Conservation (phyloP, 2,888 invertebrate genomes). For the Atrina japonica region DNA sequence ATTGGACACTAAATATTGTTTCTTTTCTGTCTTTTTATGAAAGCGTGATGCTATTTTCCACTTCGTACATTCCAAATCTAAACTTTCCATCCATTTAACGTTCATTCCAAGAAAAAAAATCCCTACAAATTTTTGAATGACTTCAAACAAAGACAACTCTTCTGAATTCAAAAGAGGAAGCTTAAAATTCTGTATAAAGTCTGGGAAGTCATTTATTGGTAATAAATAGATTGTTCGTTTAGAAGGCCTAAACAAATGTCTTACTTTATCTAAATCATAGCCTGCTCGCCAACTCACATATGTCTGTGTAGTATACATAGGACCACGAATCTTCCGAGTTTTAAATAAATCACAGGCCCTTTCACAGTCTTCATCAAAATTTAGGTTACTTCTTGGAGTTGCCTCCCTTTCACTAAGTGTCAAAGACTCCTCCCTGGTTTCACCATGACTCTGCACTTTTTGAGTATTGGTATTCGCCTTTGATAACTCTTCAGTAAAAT, state of each 20-base stretch:
- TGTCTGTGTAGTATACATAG: slow-evolving; percentile 64
- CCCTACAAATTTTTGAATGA: slow-evolving; percentile 69
- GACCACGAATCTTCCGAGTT: slow-evolving; percentile 51
- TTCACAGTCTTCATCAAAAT: too few relatives aligned
- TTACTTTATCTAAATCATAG: slow-evolving; percentile 57
- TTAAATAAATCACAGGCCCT: slow-evolving; percentile 57
- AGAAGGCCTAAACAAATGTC: slow-evolving; percentile 54
- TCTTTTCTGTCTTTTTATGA: slow-evolving; percentile 67
- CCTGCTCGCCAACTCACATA: slow-evolving; percentile 71
- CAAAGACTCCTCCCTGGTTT: background rate
- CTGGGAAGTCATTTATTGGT: slow-evolving; percentile 73
- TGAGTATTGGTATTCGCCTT: too few relatives aligned
- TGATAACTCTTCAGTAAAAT: too few relatives aligned
- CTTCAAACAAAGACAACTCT: slow-evolving; percentile 56
- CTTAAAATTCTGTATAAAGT: slow-evolving; percentile 64
- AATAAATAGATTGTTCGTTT: slow-evolving; percentile 71
- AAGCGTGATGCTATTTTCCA: slow-evolving; percentile 66
- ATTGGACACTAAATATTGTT: slow-evolving; percentile 70
- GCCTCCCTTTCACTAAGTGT: too few relatives aligned
- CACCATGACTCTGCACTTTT: too few relatives aligned
- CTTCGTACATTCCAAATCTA: slow-evolving; percentile 53
- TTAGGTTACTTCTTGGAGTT: too few relatives aligned
- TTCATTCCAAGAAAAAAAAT: slow-evolving; percentile 71
- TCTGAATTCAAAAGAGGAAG: slow-evolving; percentile 46
- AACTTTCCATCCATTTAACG: slow-evolving; percentile 58